Base-by-base conservation (phyloP, 2,113 vertebrate genomes). In the Atrichornis clamosus region DNA sequence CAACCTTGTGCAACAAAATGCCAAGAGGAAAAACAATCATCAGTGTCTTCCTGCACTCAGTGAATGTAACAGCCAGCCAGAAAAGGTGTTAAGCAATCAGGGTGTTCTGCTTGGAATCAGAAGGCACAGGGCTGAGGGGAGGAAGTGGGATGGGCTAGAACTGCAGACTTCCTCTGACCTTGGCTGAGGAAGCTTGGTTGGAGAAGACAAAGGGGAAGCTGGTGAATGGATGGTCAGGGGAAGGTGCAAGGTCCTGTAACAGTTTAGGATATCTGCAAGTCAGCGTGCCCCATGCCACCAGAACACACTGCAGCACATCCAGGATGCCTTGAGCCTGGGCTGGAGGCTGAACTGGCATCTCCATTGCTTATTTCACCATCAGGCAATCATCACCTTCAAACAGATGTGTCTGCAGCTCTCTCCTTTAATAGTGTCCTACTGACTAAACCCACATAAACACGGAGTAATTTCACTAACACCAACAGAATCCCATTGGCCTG, bases 401-500 rank as follows among this genome's bases (percentile, higher is more conserved):
- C 50, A 89, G 33, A 73, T 8, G 50, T 13, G 46, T 37, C 64
- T 84, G 73, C 56, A 65, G 35, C 55, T 56, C 65, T 68, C 47
- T 74, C 80, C 96, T 95, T 95, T 90, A 92, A 89, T 52, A 92
- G 55, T 10, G 44, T 64, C 63, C 78, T 56, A 44, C 84, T 92
- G 78, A 94, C 94, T 73, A 95, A 93, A 93, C 35, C 42, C 59
- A 77, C 2, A 5, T 74, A 78, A 86, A 89, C 5, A 11, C 4
- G n/a, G 27, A 74, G 52, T 84, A n/a, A 92, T 81, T 95, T 62
- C 86, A 80, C 68, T 46, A 70, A 70, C 90, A 93, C n/a, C 63
- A 92, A 86, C 42, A 89, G 52, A 67, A 84, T 78, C 86, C 35
- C 83, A 81, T 11, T 68, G 78, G 76, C 80, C 85, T 77, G 39